Evolutionary conservation across 2,113 vertebrate species (phyloP).

Genomic region (Clarias macrocephalus): DNA sequence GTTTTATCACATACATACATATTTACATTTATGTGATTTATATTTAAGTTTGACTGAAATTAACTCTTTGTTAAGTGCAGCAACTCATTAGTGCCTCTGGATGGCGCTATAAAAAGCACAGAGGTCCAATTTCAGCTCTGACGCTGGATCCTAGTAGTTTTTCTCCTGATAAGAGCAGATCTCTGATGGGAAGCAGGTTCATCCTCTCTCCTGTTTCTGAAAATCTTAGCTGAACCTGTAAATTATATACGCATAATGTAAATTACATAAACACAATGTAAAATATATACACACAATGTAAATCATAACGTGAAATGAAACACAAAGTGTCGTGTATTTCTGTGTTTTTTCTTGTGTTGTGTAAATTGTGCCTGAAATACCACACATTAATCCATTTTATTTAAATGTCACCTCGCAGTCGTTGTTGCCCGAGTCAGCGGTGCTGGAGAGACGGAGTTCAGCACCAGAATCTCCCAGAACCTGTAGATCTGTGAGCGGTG

Average conservation of each 20-base stretch:
- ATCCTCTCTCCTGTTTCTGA: conserved; percentile 61
- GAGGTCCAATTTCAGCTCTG: conserved; percentile 60
- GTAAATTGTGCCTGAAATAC: neutral
- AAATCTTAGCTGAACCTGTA: conserved; percentile 58
- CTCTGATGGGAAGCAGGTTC: conserved; percentile 72
- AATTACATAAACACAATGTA: neutral
- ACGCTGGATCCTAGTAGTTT: conserved; percentile 33
- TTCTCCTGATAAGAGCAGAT: conserved; percentile 57
- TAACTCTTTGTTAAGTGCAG: neutral
- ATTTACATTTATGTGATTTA: neutral
- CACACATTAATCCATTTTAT: neutral
- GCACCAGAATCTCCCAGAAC: conserved; percentile 66
- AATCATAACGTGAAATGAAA: neutral
- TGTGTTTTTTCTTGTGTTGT: neutral
- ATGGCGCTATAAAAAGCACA: conserved; percentile 73
- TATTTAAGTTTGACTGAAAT: neutral
- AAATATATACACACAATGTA: neutral
- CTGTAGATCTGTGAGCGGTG: conserved; percentile 35
- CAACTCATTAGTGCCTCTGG: neutral
- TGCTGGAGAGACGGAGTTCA: conserved; percentile 60
- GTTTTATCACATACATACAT: neutral
- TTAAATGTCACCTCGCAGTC: conserved; percentile 62
- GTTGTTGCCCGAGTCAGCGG: conserved; percentile 48
- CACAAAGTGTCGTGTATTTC: neutral
- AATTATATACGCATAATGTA: neutral